Conservation (phyloP, 2,113 vertebrate species). For the Patagioenas fasciata region DNA sequence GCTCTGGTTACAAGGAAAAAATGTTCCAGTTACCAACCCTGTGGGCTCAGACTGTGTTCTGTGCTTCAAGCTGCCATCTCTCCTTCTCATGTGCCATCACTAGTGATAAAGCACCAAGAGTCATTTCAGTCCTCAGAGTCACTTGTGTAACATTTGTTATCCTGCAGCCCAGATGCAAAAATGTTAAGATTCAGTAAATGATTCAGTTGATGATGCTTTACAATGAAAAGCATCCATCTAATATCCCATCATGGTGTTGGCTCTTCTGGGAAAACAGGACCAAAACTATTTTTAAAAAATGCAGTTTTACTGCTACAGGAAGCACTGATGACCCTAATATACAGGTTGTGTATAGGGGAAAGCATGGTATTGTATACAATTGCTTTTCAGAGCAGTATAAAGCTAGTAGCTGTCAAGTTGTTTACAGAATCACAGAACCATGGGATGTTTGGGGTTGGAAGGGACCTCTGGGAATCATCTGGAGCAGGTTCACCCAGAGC, state of each 20-base stretch:
- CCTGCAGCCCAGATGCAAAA: background rate
- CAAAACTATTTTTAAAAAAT: background rate
- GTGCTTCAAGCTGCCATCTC: background rate
- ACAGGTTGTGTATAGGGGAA: background rate
- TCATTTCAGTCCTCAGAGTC: background rate
- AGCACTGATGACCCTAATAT: background rate
- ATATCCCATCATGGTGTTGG: background rate
- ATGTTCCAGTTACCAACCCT: background rate
- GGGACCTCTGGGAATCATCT: too few species aligned
- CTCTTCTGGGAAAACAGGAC: background rate
- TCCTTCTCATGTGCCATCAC: background rate
- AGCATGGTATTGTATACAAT: background rate
- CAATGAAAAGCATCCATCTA: background rate
- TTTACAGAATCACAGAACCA: background rate
- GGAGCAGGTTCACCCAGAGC: too few species aligned
- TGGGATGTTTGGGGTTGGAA: too few species aligned
- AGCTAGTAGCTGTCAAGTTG: background rate
- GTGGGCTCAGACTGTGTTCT: background rate
- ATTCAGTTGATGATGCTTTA: background rate
- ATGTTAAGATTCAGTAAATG: background rate
- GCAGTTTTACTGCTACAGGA: background rate
- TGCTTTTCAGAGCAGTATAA: background rate
- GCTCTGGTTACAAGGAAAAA: background rate
- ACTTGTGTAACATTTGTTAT: slow-evolving; percentile 2
- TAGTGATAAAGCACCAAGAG: background rate